Base-by-base conservation (phyloP, 1,140 invertebrate species). In the Linepithema humile region DNA sequence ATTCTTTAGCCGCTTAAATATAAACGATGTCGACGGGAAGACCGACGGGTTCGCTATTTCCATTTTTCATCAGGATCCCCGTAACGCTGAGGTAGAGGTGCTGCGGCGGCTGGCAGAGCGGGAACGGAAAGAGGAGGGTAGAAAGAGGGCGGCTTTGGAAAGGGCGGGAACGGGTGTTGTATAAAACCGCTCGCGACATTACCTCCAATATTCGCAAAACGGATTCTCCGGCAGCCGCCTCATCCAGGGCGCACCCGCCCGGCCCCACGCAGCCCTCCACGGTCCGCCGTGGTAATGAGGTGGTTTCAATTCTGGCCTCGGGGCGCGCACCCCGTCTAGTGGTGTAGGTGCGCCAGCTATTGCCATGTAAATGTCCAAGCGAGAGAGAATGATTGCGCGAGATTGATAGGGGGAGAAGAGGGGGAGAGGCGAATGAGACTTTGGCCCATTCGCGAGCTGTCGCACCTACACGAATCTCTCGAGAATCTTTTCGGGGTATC, bases 171-270 rank as follows among this genome's bases (percentile, higher is more conserved):
- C 77, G 89, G 80, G 89, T 93, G 90, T 92, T 93, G 92, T 93
- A 93, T 93, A 94, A 94, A 94, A 94, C 90, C 92, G 88, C 93
- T 93, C 91, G 93, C 92, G 92, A 94, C 93, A 94, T 94, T 94
- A 94, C 92, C 93, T 93, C 91, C 93, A 93, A 94, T 94, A 94
- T 94, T 94, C 92, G 91, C 93, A 94, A 94, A 94, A 94, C 93
- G 93, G 93, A 94, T 94, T 94, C 93, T 93, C 92, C 88, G 90
- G 84, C 88, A 88, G 89, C 90, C 69, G 60, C 89, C 90, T 91
- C 89, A 86, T 84, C 84, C 78, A 43, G 45, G 57, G 53, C 38
- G 64, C 78, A 72, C 69, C 87, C 87, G 77, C 32, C 17, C 78
- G n/a, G 45, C 29, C 50, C 15, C 38, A 20, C 74, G 50, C 64